These are phyloP conservation scores for Sinotaia quadrata DNA, from an alignment of 2,888 invertebrate genomes.

Conservation along the genomic window DNA sequence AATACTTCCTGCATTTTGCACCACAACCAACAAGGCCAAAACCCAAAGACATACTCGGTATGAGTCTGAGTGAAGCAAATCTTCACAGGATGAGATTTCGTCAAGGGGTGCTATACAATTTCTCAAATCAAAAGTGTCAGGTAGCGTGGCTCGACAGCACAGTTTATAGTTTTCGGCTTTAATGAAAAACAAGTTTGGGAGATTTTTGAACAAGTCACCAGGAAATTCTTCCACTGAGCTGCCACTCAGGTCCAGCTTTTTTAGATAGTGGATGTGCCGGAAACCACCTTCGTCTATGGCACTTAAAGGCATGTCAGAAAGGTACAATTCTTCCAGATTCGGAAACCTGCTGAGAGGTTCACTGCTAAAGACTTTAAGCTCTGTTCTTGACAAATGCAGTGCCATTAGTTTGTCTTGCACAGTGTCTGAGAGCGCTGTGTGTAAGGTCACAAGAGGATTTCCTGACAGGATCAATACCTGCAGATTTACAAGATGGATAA, in stretches of 20 bases:
- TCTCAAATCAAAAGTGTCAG: slow-evolving; percentile 8
- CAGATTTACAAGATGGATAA: background rate
- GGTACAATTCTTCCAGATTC: slow-evolving; percentile 13
- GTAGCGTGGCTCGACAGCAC: slow-evolving; percentile 25
- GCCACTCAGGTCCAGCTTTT: slow-evolving; percentile 16
- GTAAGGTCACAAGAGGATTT: background rate
- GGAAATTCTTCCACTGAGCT: background rate
- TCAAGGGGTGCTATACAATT: slow-evolving; percentile 23
- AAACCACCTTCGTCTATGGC: background rate
- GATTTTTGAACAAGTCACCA: background rate
- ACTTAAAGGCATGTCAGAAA: background rate
- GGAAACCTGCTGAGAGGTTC: background rate
- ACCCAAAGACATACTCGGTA: slow-evolving; percentile 19
- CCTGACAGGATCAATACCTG: background rate
- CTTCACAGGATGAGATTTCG: slow-evolving; percentile 28
- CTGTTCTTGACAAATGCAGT: background rate
- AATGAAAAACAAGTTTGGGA: background rate
- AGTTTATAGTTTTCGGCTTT: slow-evolving; percentile 24
- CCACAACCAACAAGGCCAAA: slow-evolving; percentile 14
- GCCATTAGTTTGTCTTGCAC: background rate
- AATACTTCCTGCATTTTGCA: slow-evolving; percentile 24
- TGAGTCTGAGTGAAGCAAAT: slow-evolving; percentile 13
- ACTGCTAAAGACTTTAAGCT: background rate
- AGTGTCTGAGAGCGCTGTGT: background rate
- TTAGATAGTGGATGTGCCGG: background rate